Percentiles rank a stretch among this genome's conserved stretches.
These are phyloP conservation scores for Tragelaphus oryx DNA, from an alignment of 2,797 vertebrate species.

Conservation along the genomic window DNA sequence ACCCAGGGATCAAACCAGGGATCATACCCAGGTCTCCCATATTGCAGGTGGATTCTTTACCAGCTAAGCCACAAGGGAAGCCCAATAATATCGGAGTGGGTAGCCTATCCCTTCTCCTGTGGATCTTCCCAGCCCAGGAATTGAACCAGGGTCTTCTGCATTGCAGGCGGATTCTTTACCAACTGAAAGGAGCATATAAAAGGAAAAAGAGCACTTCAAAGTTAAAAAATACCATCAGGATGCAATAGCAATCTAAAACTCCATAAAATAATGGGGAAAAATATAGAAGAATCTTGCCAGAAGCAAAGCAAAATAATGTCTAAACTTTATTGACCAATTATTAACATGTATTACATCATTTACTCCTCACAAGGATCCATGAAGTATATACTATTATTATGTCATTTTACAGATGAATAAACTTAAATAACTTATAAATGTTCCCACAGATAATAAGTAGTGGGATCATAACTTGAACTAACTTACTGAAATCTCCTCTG, in stretches of 20 bases:
- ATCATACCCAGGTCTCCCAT: neutral
- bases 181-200: neutral
- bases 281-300: neutral
- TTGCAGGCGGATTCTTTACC: neutral
- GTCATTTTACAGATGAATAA: neutral
- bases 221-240: neutral
- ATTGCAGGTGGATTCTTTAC: neutral
- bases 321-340: neutral
- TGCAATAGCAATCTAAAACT: neutral
- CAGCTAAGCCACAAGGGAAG: neutral
- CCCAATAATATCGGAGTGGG: neutral
- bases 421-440: neutral
- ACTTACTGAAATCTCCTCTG: neutral
- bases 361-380: neutral
- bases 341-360: neutral
- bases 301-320: conserved; percentile 23
- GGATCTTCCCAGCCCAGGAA: neutral
- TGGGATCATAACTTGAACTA: neutral
- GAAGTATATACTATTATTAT: neutral
- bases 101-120: neutral
- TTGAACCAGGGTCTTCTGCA: neutral
- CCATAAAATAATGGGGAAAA: neutral
- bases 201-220: neutral
- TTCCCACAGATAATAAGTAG: neutral
- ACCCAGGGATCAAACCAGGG: neutral